Conservation (phyloP, 92 coral and sea anemone genomes). For the Pocillopora grandis region DNA sequence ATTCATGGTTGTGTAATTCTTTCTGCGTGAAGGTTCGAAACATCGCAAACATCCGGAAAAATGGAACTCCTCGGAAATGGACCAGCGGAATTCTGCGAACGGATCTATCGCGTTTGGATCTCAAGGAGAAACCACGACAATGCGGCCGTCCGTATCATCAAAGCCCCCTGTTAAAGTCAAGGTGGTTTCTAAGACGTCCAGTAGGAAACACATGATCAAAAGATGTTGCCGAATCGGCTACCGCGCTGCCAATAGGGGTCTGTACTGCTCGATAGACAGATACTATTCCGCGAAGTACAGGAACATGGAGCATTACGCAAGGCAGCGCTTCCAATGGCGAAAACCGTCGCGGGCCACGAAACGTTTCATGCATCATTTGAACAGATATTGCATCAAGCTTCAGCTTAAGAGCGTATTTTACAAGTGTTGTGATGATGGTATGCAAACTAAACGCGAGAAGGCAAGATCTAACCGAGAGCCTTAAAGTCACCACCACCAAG, state of each 20-base stretch:
- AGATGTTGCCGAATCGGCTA: constrained; percentile 60
- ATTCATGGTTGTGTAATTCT: constrained; percentile 1
- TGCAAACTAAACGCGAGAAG: background rate
- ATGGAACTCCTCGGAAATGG: constrained; percentile 25
- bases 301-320: constrained; percentile 60
- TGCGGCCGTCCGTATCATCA: background rate
- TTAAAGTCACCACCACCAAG: background rate
- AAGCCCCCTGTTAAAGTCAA: background rate
- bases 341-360: constrained; percentile 24
- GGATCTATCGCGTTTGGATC: constrained; percentile 24
- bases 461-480: background rate
- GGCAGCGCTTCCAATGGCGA: constrained; percentile 40
- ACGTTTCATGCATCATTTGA: constrained; percentile 28
- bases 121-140: background rate
- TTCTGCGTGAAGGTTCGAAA: constrained; percentile 28
- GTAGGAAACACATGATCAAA: constrained; percentile 30
- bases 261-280: constrained; percentile 34
- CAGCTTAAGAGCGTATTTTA: constrained; percentile 31
- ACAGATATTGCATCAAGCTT: constrained; percentile 34
- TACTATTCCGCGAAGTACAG: constrained; percentile 37
- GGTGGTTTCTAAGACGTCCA: background rate
- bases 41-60: constrained; percentile 37
- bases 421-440: constrained; percentile 40
- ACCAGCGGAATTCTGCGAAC: constrained; percentile 11
- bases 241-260: constrained; percentile 47